Conservation (phyloP, 2,888 invertebrate genomes). For the Nomada fucata region DNA sequence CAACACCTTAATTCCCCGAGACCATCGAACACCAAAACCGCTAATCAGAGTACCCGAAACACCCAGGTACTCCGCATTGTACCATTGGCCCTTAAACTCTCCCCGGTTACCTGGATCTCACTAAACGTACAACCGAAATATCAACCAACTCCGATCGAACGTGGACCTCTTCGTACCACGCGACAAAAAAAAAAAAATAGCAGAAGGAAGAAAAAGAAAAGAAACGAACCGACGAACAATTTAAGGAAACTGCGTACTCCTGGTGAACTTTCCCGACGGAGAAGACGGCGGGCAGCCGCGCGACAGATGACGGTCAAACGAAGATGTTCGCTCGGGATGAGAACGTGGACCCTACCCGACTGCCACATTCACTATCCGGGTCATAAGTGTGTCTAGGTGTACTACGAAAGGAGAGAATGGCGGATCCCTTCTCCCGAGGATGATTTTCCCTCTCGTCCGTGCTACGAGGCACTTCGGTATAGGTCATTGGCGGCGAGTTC, state of each 20-base stretch:
- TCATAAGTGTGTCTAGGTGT: slow-evolving; percentile 70
- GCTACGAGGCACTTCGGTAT: slow-evolving; percentile 55
- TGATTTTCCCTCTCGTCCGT: slow-evolving; percentile 69
- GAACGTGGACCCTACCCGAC: slow-evolving; percentile 70
- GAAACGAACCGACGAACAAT: not conserved
- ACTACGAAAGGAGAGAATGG: slow-evolving; percentile 74
- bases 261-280: not conserved
- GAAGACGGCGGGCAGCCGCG: slow-evolving; percentile 1
- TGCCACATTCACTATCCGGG: slow-evolving; percentile 74
- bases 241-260: not conserved
- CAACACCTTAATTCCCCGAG: too few relatives aligned
- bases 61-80: slow-evolving; percentile 19
- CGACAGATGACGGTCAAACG: slow-evolving; percentile 32
- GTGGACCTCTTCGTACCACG: not conserved
- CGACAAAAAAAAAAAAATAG: too few relatives aligned
- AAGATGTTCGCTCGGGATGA: slow-evolving; percentile 63
- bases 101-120: not conserved
- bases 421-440: slow-evolving; percentile 71
- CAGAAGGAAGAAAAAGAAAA: not conserved
- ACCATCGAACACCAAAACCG: not conserved
- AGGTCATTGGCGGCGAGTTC: slow-evolving; percentile 77
- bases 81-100: slow-evolving; percentile 33
- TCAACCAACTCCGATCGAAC: too few relatives aligned
- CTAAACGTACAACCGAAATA: not conserved
- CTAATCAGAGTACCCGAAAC: slow-evolving; percentile 22